Conservation (phyloP, 2,113 vertebrate species). For the Salvelinus fontinalis region DNA sequence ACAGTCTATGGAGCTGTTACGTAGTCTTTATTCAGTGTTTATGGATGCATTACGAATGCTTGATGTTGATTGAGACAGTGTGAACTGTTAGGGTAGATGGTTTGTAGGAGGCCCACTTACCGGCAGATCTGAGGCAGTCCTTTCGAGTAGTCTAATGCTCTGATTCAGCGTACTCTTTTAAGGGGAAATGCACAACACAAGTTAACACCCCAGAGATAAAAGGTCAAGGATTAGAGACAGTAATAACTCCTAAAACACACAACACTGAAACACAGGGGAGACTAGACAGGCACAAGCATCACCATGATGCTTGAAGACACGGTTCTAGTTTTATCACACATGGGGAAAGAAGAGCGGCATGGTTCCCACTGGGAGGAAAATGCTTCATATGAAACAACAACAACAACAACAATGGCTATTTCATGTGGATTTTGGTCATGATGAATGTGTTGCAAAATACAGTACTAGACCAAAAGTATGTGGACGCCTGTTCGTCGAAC, state of each 20-base stretch:
- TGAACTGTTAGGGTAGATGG: neutral
- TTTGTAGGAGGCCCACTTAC: slow-evolving; percentile 68
- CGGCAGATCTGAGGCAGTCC: slow-evolving; percentile 73
- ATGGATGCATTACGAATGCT: too few species aligned
- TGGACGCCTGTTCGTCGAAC: too few species aligned
- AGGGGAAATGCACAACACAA: neutral
- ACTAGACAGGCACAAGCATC: slow-evolving; percentile 4
- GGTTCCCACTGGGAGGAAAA: neutral
- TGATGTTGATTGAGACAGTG: neutral
- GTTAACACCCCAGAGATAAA: slow-evolving; percentile 11
- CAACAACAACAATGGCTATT: neutral
- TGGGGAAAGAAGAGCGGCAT: neutral
- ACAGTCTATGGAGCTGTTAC: neutral
- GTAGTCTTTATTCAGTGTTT: slow-evolving; percentile 31
- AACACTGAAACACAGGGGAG: neutral
- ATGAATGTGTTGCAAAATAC: too few species aligned
- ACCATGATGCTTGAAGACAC: neutral
- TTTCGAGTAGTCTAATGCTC: slow-evolving; percentile 80
- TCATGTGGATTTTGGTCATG: neutral
- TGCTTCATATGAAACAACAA: too few species aligned
- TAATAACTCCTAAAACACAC: slow-evolving; percentile 5
- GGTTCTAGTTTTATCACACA: neutral
- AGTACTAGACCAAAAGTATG: too few species aligned
- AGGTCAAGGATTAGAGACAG: slow-evolving; percentile 9
- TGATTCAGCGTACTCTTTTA: slow-evolving; percentile 80